phyloP scores from a whole-genome alignment of 2,797 vertebrate genomes.

The Amblyraja radiata region DNA sequence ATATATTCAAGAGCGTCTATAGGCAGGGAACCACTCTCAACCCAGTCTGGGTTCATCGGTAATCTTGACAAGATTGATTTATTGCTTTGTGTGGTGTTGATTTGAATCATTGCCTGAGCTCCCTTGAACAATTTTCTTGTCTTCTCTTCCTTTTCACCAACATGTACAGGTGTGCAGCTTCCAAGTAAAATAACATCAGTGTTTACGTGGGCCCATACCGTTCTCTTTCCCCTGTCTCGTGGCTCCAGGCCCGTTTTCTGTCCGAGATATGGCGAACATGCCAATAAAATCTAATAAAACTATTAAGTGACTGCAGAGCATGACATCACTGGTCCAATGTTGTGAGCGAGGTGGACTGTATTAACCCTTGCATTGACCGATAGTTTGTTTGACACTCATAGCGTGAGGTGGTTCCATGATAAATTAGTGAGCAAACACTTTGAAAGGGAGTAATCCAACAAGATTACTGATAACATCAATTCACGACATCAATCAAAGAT shows the following conservation, averaged over 20 bases:
- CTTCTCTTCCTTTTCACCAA: slow-evolving; percentile 28
- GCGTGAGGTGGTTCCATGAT: not conserved
- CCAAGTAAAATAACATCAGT: slow-evolving; percentile 32
- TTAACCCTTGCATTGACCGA: not conserved
- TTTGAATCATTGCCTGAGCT: not conserved
- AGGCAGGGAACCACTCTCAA: not conserved
- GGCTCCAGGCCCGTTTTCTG: not conserved
- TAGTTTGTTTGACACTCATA: not conserved
- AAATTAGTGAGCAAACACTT: not conserved
- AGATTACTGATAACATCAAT: not conserved
- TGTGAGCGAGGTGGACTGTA: not conserved
- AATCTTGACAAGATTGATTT: not conserved
- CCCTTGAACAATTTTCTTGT: slow-evolving; percentile 9
- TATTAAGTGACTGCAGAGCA: slow-evolving; percentile 32
- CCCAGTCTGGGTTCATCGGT: not conserved
- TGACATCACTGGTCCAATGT: slow-evolving; percentile 28
- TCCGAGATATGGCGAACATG: slow-evolving; percentile 6
- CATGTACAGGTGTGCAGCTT: slow-evolving; percentile 11
- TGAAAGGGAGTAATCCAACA: not conserved
- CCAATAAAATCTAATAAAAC: slow-evolving; percentile 36
- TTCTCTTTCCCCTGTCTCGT: slow-evolving; percentile 9
- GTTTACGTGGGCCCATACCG: slow-evolving; percentile 5
- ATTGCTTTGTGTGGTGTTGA: not conserved
- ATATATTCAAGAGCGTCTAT: not conserved
- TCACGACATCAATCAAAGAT: not conserved